Evolutionary conservation across 2,888 invertebrate species (phyloP).

Genomic region (Trissolcus japonicus): DNA sequence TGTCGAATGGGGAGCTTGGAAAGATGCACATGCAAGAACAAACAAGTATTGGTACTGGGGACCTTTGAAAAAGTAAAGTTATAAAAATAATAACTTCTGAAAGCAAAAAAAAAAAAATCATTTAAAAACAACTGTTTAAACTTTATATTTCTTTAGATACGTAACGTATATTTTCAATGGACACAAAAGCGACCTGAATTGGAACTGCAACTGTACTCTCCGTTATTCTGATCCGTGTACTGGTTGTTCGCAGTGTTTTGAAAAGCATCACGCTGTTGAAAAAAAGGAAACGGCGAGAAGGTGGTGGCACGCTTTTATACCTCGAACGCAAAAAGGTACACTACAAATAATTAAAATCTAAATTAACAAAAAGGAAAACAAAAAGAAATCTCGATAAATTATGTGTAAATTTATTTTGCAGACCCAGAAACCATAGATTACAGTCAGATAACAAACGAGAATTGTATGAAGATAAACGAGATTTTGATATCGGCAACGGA

Average conservation of each 20-base stretch:
- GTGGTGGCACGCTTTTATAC: constrained; percentile 78
- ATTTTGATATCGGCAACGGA: constrained; percentile 81
- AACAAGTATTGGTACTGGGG: constrained; percentile 95
- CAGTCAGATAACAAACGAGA: constrained; percentile 78
- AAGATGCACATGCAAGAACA: constrained; percentile 85
- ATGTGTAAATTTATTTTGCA: constrained; percentile 24
- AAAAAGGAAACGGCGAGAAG: constrained; percentile 64
- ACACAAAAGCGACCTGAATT: constrained; percentile 81
- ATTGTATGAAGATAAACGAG: constrained; percentile 79
- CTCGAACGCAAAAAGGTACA: constrained; percentile 61
- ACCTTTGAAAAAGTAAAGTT: constrained; percentile 79
- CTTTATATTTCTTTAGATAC: constrained; percentile 76
- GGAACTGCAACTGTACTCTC: constrained; percentile 85
- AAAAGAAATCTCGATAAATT: background rate
- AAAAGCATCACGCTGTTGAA: constrained; percentile 70
- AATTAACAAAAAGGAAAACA: background rate
- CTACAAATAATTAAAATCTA: background rate
- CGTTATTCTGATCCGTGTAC: constrained; percentile 87
- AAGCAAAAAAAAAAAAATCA: background rate
- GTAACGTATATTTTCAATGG: constrained; percentile 87
- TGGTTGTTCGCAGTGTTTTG: constrained; percentile 87
- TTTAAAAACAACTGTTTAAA: constrained; percentile 5
- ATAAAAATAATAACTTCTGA: background rate
- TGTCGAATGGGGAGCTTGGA: constrained; percentile 90
- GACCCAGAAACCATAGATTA: constrained; percentile 72